Conservation (phyloP, 2,797 vertebrate species). For the Parotocinclus haroldoi region DNA sequence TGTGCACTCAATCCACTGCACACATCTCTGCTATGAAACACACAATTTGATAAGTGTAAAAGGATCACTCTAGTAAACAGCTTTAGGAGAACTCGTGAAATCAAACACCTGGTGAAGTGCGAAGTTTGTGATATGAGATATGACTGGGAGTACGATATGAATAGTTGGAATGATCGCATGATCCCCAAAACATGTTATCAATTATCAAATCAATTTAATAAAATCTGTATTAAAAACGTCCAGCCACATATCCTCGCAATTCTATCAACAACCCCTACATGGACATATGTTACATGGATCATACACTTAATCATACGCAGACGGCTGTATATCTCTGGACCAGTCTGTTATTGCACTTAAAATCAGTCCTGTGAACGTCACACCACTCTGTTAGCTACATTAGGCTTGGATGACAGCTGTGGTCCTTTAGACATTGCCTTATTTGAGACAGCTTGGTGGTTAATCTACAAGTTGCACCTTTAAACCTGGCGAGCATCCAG, state of each 20-base stretch:
- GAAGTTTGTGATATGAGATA: slow-evolving; percentile 72
- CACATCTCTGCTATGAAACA: slow-evolving; percentile 69
- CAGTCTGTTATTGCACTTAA: slow-evolving; percentile 36
- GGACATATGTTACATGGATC: background rate
- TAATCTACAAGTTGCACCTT: too few species aligned
- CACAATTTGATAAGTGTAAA: slow-evolving; percentile 72
- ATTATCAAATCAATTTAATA: slow-evolving; percentile 59
- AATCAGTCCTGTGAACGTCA: slow-evolving; percentile 24
- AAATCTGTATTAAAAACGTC: slow-evolving; percentile 1
- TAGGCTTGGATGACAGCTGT: slow-evolving; percentile 43
- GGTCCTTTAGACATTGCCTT: slow-evolving; percentile 21
- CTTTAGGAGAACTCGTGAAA: slow-evolving; percentile 75
- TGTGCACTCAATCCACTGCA: slow-evolving; percentile 68
- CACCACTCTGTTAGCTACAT: slow-evolving; percentile 39
- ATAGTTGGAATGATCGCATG: slow-evolving; percentile 56
- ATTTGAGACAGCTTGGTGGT: slow-evolving; percentile 5
- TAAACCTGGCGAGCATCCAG: too few species aligned
- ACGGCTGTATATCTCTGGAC: slow-evolving; percentile 24
- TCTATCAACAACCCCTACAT: background rate
- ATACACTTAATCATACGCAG: background rate
- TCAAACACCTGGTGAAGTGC: slow-evolving; percentile 68
- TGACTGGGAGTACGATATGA: slow-evolving; percentile 58
- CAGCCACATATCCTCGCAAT: slow-evolving; percentile 7
- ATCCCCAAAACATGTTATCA: slow-evolving; percentile 51
- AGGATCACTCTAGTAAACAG: slow-evolving; percentile 70